Conservation (phyloP, 37 sponge, comb jelly and placozoan genomes). For the Ephydatia muelleri region DNA sequence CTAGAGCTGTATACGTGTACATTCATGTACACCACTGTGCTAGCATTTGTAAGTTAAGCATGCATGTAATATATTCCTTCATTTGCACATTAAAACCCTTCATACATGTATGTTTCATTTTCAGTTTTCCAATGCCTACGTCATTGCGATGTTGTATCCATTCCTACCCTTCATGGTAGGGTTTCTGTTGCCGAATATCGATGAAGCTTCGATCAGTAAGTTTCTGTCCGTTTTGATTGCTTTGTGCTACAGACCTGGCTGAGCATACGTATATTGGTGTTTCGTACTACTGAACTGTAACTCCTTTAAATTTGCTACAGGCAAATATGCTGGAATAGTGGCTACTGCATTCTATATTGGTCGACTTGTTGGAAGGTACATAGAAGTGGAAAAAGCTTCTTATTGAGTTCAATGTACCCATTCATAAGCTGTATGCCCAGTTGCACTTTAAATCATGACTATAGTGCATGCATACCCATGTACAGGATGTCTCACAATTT, state of each 20-base stretch:
- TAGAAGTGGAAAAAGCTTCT: neutral
- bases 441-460: no score
- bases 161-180: conserved; percentile 73
- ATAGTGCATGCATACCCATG: no score
- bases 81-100: no score
- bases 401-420: no score
- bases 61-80: neutral
- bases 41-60: no score
- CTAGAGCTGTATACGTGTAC: no score
- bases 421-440: no score
- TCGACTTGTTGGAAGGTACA: conserved; percentile 73
- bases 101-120: conserved; percentile 2
- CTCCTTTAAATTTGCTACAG: neutral
- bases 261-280: neutral
- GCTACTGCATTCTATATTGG: conserved; percentile 77
- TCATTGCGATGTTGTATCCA: conserved; percentile 65
- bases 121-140: conserved; percentile 50
- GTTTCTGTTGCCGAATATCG: conserved; percentile 19
- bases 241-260: neutral
- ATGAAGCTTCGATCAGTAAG: conserved; percentile 17
- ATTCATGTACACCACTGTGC: no score
- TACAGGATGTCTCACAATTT: no score
- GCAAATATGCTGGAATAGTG: conserved; percentile 80
- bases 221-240: neutral
- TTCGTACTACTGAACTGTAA: no score